A percentile compares a stretch with the other conserved stretches of the same genome.
phyloP scores from a whole-genome alignment of 2,113 vertebrate species.

The Vulpes vulpes region DNA sequence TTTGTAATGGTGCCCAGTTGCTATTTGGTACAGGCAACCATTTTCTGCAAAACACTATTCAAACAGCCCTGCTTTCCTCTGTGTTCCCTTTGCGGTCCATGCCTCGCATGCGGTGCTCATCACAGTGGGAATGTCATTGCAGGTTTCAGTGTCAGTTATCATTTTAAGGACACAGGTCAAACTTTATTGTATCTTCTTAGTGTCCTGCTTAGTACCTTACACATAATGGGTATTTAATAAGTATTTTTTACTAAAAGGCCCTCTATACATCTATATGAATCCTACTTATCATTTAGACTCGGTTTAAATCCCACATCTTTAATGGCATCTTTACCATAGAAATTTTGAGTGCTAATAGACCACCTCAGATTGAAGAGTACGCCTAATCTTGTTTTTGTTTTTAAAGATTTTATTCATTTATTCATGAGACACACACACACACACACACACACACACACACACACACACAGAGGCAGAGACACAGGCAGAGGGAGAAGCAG shows the following conservation, averaged over 20 bases:
- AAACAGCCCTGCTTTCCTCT: background rate
- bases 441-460: no score
- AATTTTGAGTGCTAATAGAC: background rate
- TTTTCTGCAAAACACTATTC: slow-evolving; percentile 35
- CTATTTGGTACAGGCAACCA: background rate
- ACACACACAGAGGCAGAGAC: no score
- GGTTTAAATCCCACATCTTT: background rate
- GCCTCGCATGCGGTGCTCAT: background rate
- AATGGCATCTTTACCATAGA: background rate
- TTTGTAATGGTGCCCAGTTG: slow-evolving; percentile 17
- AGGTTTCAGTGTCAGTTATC: background rate
- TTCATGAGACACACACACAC: no score
- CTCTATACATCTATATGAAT: background rate
- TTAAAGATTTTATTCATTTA: no score
- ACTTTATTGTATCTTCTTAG: slow-evolving; percentile 14
- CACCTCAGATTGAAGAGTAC: background rate
- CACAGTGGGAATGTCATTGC: background rate
- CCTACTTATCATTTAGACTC: background rate
- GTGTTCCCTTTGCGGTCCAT: background rate
- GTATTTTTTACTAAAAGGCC: background rate
- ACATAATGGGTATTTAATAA: background rate
- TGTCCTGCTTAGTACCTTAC: background rate
- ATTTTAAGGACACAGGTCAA: background rate
- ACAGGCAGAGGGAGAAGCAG: no score
- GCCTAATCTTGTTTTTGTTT: no score